Evolutionary conservation across 2,797 vertebrate genomes (phyloP).

Genomic region (Artibeus lituratus): DNA sequence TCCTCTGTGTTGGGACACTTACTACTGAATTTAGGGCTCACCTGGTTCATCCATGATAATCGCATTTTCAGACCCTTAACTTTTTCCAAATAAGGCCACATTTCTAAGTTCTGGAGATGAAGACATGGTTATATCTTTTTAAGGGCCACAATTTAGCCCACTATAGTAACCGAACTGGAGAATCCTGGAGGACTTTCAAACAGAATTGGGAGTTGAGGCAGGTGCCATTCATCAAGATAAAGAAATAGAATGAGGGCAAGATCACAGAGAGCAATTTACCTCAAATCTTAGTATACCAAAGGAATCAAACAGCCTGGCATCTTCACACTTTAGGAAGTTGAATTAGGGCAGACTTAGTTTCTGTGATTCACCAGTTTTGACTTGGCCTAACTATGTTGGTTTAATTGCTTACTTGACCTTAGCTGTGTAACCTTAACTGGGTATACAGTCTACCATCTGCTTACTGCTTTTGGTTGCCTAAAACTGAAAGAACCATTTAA

Average conservation of each 20-base stretch:
- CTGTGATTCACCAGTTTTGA: background rate
- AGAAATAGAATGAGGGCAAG: background rate
- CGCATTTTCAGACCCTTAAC: background rate
- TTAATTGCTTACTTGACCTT: conserved; percentile 36
- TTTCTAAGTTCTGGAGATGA: background rate
- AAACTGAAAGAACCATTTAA: background rate
- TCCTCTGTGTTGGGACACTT: background rate
- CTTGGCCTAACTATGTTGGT: background rate
- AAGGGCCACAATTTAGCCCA: background rate
- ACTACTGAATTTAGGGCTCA: background rate
- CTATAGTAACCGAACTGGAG: background rate
- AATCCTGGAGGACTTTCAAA: background rate
- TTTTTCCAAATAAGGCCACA: conserved; percentile 29
- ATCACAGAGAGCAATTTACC: background rate
- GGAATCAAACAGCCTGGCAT: background rate
- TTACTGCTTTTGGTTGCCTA: conserved; percentile 11
- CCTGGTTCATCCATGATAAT: background rate
- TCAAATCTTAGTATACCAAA: background rate
- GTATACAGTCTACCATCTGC: background rate
- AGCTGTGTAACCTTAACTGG: background rate
- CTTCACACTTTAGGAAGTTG: background rate
- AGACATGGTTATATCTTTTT: background rate
- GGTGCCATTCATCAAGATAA: background rate
- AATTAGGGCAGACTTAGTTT: background rate
- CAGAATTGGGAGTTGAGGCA: background rate